phyloP scores from a whole-genome alignment of 1,140 invertebrate genomes.

The Micrasema longulum region DNA sequence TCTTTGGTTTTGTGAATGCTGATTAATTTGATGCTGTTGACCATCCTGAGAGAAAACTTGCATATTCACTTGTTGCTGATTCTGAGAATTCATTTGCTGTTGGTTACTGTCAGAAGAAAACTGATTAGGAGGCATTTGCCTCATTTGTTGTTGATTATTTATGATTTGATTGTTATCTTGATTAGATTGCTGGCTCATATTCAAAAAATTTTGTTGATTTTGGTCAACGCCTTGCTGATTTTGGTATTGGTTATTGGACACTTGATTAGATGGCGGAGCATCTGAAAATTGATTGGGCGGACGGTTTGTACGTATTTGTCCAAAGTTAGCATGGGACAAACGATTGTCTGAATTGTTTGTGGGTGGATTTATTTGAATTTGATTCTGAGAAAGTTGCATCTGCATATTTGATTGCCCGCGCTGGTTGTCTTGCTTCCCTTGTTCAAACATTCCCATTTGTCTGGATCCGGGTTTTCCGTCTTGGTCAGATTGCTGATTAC shows the following conservation, averaged over 20 bases:
- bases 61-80: slow-evolving; percentile 25
- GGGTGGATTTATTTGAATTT: slow-evolving; percentile 13
- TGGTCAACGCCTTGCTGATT: slow-evolving; percentile 4
- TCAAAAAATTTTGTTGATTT: slow-evolving; percentile 10
- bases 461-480: slow-evolving; percentile 15
- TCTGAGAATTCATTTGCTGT: slow-evolving; percentile 30
- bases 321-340: neutral
- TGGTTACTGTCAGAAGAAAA: slow-evolving; percentile 36
- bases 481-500: slow-evolving; percentile 18
- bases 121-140: slow-evolving; percentile 45
- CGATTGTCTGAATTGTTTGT: slow-evolving; percentile 16
- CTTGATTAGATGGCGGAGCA: slow-evolving; percentile 11
- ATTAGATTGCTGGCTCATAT: slow-evolving; percentile 24
- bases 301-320: slow-evolving; percentile 10
- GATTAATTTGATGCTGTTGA: slow-evolving; percentile 21
- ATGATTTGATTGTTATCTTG: slow-evolving; percentile 22
- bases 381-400: slow-evolving; percentile 14
- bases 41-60: slow-evolving; percentile 4
- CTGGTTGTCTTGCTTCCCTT: slow-evolving; percentile 1
- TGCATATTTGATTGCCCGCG: neutral
- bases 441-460: slow-evolving; percentile 11
- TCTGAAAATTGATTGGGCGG: slow-evolving; percentile 13
- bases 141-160: slow-evolving; percentile 17
- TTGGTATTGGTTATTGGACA: neutral
- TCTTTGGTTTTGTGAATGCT: slow-evolving; percentile 18